Evolutionary conservation across 2,113 vertebrate species (phyloP).

Genomic region (Pteruthius melanotis): DNA sequence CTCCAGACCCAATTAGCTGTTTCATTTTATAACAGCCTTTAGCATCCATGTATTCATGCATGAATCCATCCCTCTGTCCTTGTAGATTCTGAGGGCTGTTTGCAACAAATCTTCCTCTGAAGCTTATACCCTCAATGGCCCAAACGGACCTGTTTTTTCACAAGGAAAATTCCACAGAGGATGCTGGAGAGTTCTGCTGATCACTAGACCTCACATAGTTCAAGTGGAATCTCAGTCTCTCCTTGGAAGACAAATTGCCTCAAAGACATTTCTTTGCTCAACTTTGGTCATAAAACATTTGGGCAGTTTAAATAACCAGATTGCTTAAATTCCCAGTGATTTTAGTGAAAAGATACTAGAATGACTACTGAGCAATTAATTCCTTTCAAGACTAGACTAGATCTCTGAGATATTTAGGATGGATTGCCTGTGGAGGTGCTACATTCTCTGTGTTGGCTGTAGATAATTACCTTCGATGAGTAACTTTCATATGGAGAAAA

Average conservation of each 20-base stretch:
- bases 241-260: not conserved
- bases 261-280: not conserved
- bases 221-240: not conserved
- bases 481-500: constrained; percentile 4
- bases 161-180: not conserved
- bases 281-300: not conserved
- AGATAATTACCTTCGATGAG: not conserved
- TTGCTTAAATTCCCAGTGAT: not conserved
- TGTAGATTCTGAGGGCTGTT: not conserved
- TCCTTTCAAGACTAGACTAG: not conserved
- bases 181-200: not conserved
- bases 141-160: not conserved
- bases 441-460: not conserved
- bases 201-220: not conserved
- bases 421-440: not conserved
- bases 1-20: constrained; percentile 14
- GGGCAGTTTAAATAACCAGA: not conserved
- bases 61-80: not conserved
- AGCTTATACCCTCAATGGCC: not conserved
- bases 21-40: constrained; percentile 23
- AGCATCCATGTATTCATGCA: not conserved
- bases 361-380: not conserved
- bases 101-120: not conserved
- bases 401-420: not conserved
- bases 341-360: not conserved